Conservation (phyloP, 2,797 vertebrate species). For the Chelon labrosus region DNA sequence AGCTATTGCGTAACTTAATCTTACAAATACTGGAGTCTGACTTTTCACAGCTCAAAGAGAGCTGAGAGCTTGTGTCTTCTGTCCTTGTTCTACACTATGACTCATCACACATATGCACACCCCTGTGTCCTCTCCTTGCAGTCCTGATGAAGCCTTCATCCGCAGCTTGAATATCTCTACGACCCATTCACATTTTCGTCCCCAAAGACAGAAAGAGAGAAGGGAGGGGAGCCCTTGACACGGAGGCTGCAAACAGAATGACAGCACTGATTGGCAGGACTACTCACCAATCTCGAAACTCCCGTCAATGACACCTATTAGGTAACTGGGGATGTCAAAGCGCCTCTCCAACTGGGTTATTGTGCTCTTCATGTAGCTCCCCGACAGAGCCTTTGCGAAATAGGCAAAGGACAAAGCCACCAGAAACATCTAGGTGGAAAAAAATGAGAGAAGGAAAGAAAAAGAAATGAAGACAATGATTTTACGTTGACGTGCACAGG, state of each 20-base stretch:
- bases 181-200: conserved; percentile 66
- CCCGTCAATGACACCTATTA: conserved; percentile 89
- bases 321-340: conserved; percentile 91
- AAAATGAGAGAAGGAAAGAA: conserved; percentile 23
- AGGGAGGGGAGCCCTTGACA: conserved; percentile 38
- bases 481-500: conserved; percentile 24
- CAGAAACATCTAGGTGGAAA: conserved; percentile 86
- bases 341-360: conserved; percentile 94
- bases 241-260: conserved; percentile 45
- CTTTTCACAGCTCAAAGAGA: conserved; percentile 18
- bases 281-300: conserved; percentile 94
- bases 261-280: conserved; percentile 51
- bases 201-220: conserved; percentile 44
- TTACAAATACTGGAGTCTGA: conserved; percentile 1
- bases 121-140: conserved; percentile 41
- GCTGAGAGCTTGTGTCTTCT: conserved; percentile 17
- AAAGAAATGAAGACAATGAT: conserved; percentile 4
- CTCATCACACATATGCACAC: conserved; percentile 50
- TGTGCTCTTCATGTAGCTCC: conserved; percentile 90
- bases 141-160: conserved; percentile 70
- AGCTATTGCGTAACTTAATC: conserved; percentile 17
- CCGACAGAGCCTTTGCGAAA: conserved; percentile 87
- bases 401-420: conserved; percentile 87
- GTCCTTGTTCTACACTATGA: conserved; percentile 65
- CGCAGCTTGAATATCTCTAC: conserved; percentile 61